Evolutionary conservation across 2,113 vertebrate species (phyloP), one percentile per base, ranked within the genome.

Genomic region (Cinclus cinclus): DNA sequence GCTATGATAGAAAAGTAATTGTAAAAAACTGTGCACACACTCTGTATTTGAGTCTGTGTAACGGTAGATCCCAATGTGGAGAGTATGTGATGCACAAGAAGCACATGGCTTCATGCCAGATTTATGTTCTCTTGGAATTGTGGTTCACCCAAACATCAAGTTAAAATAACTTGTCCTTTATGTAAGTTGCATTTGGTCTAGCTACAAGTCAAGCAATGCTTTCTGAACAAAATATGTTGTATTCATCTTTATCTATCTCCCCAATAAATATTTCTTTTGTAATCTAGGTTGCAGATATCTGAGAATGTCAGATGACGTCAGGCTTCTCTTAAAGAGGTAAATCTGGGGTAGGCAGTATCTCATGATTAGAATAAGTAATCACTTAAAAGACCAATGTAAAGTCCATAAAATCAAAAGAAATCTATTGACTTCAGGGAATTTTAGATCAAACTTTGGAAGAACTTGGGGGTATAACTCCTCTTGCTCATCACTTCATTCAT

Each of bases 401-500:
- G 33, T 69, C 47, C 28, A 46, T 31, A 60, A 90, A 93, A 94
- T 91, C 80, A 96, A 84, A 58, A 89, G 23, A 58, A 60, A 83
- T 77, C 78, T 76, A 50, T 83, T 62, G 76, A 92, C 56, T 77
- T 80, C 41, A 52, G 49, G 41, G 75, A 85, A 89, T 92, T 94
- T 96, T 83, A 85, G 49, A 79, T 69, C 35, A 37, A 49, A 42
- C 41, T 56, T 10, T 81, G 86, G 71, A 81, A 84, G 52, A 96
- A 83, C 31, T 88, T 5, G 1, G n/a, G n/a, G n/a, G 50, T 86
- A 83, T 86, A 82, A 90, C 35, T 83, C 75, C 47, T 91, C 42
- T 70, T 86, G 94, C 73, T 47, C 79, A 83, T 94, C 94, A 95
- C 91, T 95, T 91, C 91, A 93, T 97, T 90, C 92, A 93, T 97